Percentiles rank a stretch among this genome's conserved stretches.
phyloP scores from a whole-genome alignment of 2,888 invertebrate genomes.

The Crioceris asparagi region DNA sequence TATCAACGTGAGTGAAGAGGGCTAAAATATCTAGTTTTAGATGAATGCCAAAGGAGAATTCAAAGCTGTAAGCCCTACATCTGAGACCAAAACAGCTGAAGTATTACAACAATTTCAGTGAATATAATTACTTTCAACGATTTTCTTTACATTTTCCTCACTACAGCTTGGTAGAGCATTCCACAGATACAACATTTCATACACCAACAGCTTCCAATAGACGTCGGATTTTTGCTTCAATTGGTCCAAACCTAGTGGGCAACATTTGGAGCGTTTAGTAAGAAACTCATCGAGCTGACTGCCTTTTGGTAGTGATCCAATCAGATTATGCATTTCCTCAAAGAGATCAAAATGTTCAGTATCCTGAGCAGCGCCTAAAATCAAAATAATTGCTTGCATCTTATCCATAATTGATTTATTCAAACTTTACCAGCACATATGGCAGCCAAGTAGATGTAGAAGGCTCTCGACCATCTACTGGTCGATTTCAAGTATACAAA shows the following conservation, averaged over 20 bases:
- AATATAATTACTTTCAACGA: conserved; percentile 26
- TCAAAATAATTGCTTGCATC: background rate
- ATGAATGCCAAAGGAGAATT: no score
- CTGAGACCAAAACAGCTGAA: no score
- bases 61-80: no score
- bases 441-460: conserved; percentile 52
- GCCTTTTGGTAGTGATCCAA: conserved; percentile 23
- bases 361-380: conserved; percentile 20
- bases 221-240: conserved; percentile 21
- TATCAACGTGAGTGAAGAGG: no score
- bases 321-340: conserved; percentile 22
- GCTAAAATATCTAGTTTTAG: no score
- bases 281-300: conserved; percentile 34
- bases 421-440: conserved; percentile 31
- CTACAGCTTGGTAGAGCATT: conserved; percentile 51
- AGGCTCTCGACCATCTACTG: conserved; percentile 55
- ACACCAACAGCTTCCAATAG: conserved; percentile 48
- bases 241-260: conserved; percentile 25
- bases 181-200: conserved; percentile 59
- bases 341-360: conserved; percentile 19
- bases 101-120: background rate
- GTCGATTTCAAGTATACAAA: conserved; percentile 46
- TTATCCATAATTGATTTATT: background rate
- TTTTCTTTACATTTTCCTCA: conserved; percentile 31
- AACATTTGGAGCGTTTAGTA: conserved; percentile 26